phyloP scores from a whole-genome alignment of 2,888 invertebrate genomes.

The Lymantria dispar region DNA sequence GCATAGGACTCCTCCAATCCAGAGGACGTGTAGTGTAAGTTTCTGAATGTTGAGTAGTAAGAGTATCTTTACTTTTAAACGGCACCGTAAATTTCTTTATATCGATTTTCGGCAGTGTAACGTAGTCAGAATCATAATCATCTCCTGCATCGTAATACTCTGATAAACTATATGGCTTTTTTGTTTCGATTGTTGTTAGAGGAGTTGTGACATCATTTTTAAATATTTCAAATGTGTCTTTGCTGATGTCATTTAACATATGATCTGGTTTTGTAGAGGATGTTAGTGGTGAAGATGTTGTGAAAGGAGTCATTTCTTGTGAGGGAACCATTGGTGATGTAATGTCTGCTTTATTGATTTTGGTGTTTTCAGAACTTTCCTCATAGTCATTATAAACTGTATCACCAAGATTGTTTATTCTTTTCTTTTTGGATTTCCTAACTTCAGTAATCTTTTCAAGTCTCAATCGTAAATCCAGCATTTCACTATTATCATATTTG shows the following conservation, averaged over 20 bases:
- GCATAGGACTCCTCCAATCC: conserved; percentile 29
- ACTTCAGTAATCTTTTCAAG: conserved; percentile 70
- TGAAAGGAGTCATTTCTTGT: conserved; percentile 4
- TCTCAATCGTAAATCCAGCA: conserved; percentile 61
- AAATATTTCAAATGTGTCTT: conserved; percentile 8
- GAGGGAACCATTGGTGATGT: conserved; percentile 13
- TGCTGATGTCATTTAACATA: conserved; percentile 15
- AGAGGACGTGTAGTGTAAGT: conserved; percentile 16
- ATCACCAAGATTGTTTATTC: conserved; percentile 55
- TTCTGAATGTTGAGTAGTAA: background rate
- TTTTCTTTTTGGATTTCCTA: conserved; percentile 67
- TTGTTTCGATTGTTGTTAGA: conserved; percentile 35
- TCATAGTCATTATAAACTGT: conserved; percentile 63
- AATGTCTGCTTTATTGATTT: conserved; percentile 19
- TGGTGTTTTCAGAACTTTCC: conserved; percentile 51
- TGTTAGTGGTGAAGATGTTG: conserved; percentile 8
- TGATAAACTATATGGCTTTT: conserved; percentile 43
- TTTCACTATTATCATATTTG: conserved; percentile 50
- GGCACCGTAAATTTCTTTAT: conserved; percentile 53
- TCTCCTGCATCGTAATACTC: conserved; percentile 65
- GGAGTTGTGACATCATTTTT: conserved; percentile 15
- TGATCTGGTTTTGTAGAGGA: conserved; percentile 11
- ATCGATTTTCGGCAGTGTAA: conserved; percentile 59
- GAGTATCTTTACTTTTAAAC: conserved; percentile 2
- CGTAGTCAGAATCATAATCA: conserved; percentile 62